A percentile compares a stretch with the other conserved stretches of the same genome.
Evolutionary conservation across 2,113 vertebrate species (phyloP).

Genomic region (Saccopteryx leptura): DNA sequence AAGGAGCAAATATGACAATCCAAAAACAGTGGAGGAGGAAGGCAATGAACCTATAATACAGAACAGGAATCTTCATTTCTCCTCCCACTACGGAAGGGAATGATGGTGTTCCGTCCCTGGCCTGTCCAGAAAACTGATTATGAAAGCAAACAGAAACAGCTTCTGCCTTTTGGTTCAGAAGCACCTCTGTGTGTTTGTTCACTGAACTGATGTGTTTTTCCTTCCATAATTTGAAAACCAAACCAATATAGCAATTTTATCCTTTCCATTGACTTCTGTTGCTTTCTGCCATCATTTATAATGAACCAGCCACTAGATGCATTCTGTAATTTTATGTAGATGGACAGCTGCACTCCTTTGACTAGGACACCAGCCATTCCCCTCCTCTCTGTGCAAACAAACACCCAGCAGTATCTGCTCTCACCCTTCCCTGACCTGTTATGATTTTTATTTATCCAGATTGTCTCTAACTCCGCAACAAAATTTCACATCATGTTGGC

Average conservation of each 20-base stretch:
- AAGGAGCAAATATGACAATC: background rate
- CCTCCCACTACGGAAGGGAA: background rate
- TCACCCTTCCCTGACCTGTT: background rate
- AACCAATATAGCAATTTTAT: constrained; percentile 18
- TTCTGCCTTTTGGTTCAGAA: background rate
- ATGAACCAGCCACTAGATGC: background rate
- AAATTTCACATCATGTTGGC: background rate
- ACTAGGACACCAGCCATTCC: background rate
- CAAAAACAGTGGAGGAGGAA: background rate
- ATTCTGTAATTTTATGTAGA: background rate
- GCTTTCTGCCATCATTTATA: background rate
- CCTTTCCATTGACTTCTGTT: background rate
- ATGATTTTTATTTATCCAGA: background rate
- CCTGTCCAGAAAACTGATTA: background rate
- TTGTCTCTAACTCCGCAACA: background rate
- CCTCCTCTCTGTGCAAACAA: background rate
- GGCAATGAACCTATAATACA: background rate
- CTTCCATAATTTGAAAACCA: constrained; percentile 31
- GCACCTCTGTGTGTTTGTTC: background rate
- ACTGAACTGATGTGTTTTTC: background rate
- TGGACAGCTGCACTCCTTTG: background rate
- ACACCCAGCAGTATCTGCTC: background rate
- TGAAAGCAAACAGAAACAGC: background rate
- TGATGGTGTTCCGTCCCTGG: background rate
- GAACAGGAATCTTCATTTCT: background rate